phyloP scores from a whole-genome alignment of 2,888 invertebrate species.

The Anticlea derivata region DNA sequence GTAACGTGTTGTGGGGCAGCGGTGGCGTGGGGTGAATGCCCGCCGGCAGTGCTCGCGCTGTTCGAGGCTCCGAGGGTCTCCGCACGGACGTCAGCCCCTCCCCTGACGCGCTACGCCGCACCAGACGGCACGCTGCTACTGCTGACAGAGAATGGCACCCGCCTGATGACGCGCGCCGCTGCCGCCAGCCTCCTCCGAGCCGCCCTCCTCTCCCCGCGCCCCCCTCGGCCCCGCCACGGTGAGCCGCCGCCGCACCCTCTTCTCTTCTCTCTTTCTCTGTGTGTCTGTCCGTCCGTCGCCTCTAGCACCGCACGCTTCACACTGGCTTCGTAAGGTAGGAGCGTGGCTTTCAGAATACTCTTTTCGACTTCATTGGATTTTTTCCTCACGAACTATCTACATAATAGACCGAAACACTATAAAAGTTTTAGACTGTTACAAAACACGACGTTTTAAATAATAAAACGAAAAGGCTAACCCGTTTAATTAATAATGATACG shows the following conservation, averaged over 20 bases:
- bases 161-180: conserved; percentile 81
- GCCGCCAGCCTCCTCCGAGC: conserved; percentile 81
- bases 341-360: conserved; percentile 52
- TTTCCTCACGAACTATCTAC: conserved; percentile 28
- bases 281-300: conserved; percentile 79
- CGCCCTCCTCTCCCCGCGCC: conserved; percentile 81
- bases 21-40: conserved; percentile 77
- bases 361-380: conserved; percentile 17
- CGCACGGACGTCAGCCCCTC: conserved; percentile 71
- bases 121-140: conserved; percentile 85
- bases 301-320: conserved; percentile 81
- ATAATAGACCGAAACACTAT: conserved; percentile 25
- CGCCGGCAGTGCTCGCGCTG: conserved; percentile 82
- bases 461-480: conserved; percentile 44
- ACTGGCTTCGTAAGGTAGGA: conserved; percentile 80
- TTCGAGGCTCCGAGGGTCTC: conserved; percentile 71
- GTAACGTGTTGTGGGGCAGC: conserved; percentile 82
- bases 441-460: conserved; percentile 35
- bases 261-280: conserved; percentile 70
- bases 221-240: conserved; percentile 80
- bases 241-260: conserved; percentile 79
- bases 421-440: conserved; percentile 37
- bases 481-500: conserved; percentile 41
- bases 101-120: conserved; percentile 85
- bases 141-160: conserved; percentile 86